A percentile compares a stretch with the other conserved stretches of the same genome.
Evolutionary conservation across 2,797 vertebrate genomes (phyloP).

Genomic region (Babyrousa celebensis): DNA sequence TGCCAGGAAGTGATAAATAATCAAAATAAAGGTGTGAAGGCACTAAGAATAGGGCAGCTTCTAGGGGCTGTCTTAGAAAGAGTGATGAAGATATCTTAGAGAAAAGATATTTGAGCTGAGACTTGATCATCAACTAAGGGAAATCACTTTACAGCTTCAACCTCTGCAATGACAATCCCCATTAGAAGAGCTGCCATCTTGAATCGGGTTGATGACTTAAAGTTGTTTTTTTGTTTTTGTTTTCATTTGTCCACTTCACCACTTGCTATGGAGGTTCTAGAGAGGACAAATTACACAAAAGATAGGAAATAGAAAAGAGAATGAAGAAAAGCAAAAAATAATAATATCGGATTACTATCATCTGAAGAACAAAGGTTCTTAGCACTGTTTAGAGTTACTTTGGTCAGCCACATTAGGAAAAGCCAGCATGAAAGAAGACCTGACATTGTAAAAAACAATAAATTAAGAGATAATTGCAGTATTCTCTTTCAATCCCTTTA

Average conservation of each 20-base stretch:
- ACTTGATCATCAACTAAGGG: background rate
- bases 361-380: constrained; percentile 1
- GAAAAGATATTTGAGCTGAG: background rate
- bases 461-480: constrained; percentile 71
- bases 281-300: background rate
- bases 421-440: background rate
- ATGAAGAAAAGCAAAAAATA: background rate
- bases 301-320: background rate
- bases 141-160: background rate
- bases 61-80: background rate
- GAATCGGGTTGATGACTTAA: background rate
- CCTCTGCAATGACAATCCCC: background rate
- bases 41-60: background rate
- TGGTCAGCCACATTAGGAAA: background rate
- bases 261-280: background rate
- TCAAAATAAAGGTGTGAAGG: background rate
- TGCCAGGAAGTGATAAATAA: background rate
- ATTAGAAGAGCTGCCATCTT: background rate
- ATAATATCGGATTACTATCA: background rate
- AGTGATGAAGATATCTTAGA: background rate
- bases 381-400: background rate
- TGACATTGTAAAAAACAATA: constrained; percentile 8
- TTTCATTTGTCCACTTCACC: background rate
- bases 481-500: background rate
- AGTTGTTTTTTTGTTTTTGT: background rate